phyloP scores from a whole-genome alignment of 2,888 invertebrate species.

The Zaprionus bogoriensis region DNA sequence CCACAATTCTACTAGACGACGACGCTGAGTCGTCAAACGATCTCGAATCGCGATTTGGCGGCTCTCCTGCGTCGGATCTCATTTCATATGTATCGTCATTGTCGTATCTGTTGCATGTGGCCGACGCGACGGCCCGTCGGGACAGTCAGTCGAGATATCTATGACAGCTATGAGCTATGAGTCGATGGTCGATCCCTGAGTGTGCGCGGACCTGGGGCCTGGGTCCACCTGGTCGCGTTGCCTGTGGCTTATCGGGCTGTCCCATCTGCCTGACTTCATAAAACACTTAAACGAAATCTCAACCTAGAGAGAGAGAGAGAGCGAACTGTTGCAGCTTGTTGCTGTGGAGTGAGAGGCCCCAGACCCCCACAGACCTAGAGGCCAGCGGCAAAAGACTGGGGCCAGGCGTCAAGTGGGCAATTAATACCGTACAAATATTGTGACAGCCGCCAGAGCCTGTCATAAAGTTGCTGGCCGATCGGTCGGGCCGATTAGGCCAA shows the following conservation, averaged over 20 bases:
- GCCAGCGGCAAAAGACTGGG: constrained; percentile 4
- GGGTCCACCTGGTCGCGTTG: constrained; percentile 15
- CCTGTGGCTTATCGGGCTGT: constrained; percentile 56
- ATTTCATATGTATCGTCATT: constrained; percentile 43
- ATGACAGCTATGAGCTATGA: constrained; percentile 62
- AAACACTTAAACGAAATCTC: constrained; percentile 64
- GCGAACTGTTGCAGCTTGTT: too few relatives aligned
- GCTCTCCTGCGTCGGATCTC: not conserved
- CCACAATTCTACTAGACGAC: not conserved
- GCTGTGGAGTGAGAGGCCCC: not conserved
- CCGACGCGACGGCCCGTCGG: too few relatives aligned
- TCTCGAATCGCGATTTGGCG: not conserved
- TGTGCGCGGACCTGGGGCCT: not conserved
- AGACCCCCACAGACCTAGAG: not conserved
- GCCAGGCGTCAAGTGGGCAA: constrained; percentile 73
- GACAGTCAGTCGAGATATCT: constrained; percentile 56
- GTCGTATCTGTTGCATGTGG: constrained; percentile 48
- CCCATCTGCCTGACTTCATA: constrained; percentile 72
- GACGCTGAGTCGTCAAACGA: too few relatives aligned
- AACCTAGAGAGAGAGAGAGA: not conserved
- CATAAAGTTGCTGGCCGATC: constrained; percentile 52
- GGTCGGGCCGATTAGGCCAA: constrained; percentile 34
- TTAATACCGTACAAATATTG: constrained; percentile 75
- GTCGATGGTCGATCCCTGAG: not conserved
- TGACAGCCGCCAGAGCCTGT: constrained; percentile 70